Evolutionary conservation across 2,113 vertebrate species (phyloP), one percentile per base, ranked within the genome.

Genomic region (Phoxinus phoxinus): DNA sequence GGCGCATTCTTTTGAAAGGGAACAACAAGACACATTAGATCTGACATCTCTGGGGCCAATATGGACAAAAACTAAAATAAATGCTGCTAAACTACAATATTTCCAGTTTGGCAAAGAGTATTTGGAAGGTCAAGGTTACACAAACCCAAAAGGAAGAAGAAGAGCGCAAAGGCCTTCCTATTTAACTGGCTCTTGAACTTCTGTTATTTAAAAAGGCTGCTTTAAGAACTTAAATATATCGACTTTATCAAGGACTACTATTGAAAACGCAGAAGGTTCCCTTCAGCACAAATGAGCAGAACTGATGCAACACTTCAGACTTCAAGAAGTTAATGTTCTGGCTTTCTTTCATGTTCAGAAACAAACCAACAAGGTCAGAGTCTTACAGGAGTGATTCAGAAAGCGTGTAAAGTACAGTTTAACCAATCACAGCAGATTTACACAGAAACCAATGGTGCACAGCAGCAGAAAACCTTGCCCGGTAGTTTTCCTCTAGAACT

Each of bases 161-260:
- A 63, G 58, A 27, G 12, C 12, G 1, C 1, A 25, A 7, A 19
- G 2, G 25, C 65, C 17, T 23, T 37, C 12, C 51, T n/a, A 56
- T 8, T 59, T 35, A 61, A 79, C 35, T 6, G 41, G n/a, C 37
- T 81, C 59, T 81, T 81, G 59, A 81, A 23, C 59, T 6, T 65
- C 41, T 32, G n/a, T 46, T 81, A 25, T 81, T 4, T 23, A 61
- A 48, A 67, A 81, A 51, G 27, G 12, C 76, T 37, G 30, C 51
- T 37, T 23, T 35, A 56, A 56, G 75, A 35, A 19, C n/a, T 21
- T 19, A 51, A 46, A 67, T 51, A 3, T 46, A 81, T 30, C 1
- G 19, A 51, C 25, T 32, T 81, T 67, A 67, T 81, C 44, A 67
- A 67, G 61, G 79, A 81, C 10, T 48, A 51, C 79, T 51, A 21